These are phyloP conservation scores for Megamerina dolium DNA, from an alignment of 2,888 invertebrate species.

Conservation along the genomic window DNA sequence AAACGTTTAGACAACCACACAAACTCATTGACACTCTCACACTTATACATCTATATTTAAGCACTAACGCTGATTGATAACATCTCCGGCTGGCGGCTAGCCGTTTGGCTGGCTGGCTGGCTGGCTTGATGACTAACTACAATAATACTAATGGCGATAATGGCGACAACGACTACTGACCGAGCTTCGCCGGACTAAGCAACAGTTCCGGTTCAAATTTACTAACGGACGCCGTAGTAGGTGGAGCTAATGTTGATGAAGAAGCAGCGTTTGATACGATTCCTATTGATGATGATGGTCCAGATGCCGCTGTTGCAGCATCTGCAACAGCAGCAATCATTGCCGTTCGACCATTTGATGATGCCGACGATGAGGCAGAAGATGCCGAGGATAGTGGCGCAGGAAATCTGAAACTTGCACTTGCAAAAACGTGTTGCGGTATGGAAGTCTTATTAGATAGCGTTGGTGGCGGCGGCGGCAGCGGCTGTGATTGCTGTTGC, in stretches of 20 bases:
- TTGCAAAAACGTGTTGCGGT: slow-evolving; percentile 13
- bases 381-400: slow-evolving; percentile 21
- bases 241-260: slow-evolving; percentile 4
- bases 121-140: too few relatives aligned
- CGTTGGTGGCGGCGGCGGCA: too few relatives aligned
- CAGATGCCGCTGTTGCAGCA: not conserved
- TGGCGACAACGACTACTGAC: slow-evolving; percentile 40
- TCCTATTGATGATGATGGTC: slow-evolving; percentile 11
- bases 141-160: too few relatives aligned
- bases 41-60: too few relatives aligned
- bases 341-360: slow-evolving; percentile 16
- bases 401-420: slow-evolving; percentile 20
- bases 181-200: slow-evolving; percentile 49
- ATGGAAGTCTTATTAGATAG: too few relatives aligned
- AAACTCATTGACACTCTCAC: too few relatives aligned
- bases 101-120: too few relatives aligned
- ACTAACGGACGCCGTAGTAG: slow-evolving; percentile 19
- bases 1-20: too few relatives aligned
- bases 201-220: slow-evolving; percentile 48
- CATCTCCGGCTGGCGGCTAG: too few relatives aligned
- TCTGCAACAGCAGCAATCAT: slow-evolving; percentile 9
- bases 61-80: too few relatives aligned
- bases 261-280: slow-evolving; percentile 1
- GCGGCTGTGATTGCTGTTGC: too few relatives aligned
- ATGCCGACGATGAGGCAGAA: slow-evolving; percentile 17